These are phyloP conservation scores for Eristalis tenax DNA, from an alignment of 2,888 invertebrate species.

Conservation along the genomic window DNA sequence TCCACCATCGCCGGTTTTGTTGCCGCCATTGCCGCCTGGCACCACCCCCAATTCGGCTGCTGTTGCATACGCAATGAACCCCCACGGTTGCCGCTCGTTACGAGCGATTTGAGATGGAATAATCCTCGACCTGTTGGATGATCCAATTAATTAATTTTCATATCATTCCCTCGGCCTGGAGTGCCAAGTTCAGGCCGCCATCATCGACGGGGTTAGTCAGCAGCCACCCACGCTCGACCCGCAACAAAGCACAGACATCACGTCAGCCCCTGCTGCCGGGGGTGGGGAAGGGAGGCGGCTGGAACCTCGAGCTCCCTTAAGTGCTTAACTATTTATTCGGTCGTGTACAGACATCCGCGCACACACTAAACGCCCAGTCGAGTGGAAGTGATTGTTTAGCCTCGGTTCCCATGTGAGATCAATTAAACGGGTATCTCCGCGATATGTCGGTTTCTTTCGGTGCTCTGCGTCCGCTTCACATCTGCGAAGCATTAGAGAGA, in stretches of 20 bases:
- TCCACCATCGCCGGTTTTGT: not conserved
- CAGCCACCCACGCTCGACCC: too few species aligned
- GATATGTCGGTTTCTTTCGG: conserved; percentile 11
- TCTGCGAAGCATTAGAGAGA: conserved; percentile 50
- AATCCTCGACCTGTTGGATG: conserved; percentile 62
- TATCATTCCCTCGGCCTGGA: not conserved
- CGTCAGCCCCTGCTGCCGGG: not conserved
- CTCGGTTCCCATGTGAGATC: conserved; percentile 57
- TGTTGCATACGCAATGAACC: conserved; percentile 19
- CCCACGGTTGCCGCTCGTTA: conserved; percentile 8
- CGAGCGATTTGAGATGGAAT: conserved; percentile 6
- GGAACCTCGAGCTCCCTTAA: conserved; percentile 42
- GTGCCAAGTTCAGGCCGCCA: conserved; percentile 37
- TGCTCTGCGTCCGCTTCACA: conserved; percentile 18
- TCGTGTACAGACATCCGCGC: not conserved
- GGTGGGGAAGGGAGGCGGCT: too few species aligned
- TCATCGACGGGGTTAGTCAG: conserved; percentile 24
- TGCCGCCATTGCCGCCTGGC: not conserved
- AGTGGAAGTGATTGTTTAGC: conserved; percentile 60
- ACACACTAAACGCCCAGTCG: conserved; percentile 7
- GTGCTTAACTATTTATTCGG: conserved; percentile 40
- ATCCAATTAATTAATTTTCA: conserved; percentile 67
- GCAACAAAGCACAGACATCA: too few species aligned
- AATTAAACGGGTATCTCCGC: conserved; percentile 36
- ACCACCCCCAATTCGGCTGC: not conserved